Percentiles rank a stretch among this genome's conserved stretches.
These are phyloP conservation scores for Drosophila sproati DNA, from an alignment of 1,140 invertebrate genomes.

Conservation along the genomic window DNA sequence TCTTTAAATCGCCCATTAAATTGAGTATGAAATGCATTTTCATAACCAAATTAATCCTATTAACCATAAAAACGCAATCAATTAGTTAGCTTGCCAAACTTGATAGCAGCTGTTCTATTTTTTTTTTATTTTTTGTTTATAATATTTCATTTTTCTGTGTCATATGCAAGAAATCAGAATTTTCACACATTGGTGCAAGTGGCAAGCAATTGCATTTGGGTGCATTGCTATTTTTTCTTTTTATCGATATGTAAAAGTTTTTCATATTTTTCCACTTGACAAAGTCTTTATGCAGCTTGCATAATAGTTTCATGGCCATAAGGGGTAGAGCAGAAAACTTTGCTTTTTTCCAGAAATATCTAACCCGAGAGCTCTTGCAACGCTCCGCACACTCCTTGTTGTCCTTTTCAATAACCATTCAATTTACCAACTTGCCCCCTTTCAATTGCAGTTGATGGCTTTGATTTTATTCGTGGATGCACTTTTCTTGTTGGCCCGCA, in stretches of 20 bases:
- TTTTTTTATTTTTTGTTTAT: not conserved
- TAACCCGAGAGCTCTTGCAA: not conserved
- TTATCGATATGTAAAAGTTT: constrained; percentile 81
- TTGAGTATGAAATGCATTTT: constrained; percentile 74
- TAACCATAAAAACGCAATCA: constrained; percentile 5
- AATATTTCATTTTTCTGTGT: not conserved
- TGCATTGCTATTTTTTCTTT: constrained; percentile 60
- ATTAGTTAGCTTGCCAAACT: constrained; percentile 5
- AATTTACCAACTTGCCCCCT: constrained; percentile 50
- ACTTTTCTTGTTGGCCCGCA: constrained; percentile 72
- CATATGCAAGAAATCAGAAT: constrained; percentile 30
- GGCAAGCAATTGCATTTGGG: constrained; percentile 59
- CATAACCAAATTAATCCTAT: constrained; percentile 43
- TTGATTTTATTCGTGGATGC: constrained; percentile 83
- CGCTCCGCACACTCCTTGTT: not conserved
- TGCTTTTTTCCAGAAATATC: constrained; percentile 47
- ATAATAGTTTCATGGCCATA: constrained; percentile 79
- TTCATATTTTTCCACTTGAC: constrained; percentile 83
- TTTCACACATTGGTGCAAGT: constrained; percentile 44
- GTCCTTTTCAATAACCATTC: constrained; percentile 80
- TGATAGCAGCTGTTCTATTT: not conserved
- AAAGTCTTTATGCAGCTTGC: constrained; percentile 82
- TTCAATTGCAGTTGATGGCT: constrained; percentile 82
- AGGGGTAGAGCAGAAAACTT: constrained; percentile 67
- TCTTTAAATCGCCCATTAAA: constrained; percentile 74